Evolutionary conservation across 2,113 vertebrate genomes (phyloP).

Genomic region (Glaucomys volans): DNA sequence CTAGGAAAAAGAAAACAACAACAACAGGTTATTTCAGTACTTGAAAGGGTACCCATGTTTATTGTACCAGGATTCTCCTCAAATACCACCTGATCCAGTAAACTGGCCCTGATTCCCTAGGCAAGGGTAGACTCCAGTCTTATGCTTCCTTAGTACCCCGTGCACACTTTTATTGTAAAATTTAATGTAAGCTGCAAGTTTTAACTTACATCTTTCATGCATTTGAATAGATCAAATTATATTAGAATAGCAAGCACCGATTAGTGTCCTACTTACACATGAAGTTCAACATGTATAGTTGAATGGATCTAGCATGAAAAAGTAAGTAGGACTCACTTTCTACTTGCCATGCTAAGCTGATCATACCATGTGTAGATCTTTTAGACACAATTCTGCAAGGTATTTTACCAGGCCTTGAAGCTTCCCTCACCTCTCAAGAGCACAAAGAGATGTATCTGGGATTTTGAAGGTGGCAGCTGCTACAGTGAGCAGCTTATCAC

Average conservation of each 20-base stretch:
- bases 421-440: neutral
- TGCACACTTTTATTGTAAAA: neutral
- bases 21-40: neutral
- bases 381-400: conserved; percentile 1
- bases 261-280: neutral
- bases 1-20: conserved; percentile 13
- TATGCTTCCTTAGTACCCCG: neutral
- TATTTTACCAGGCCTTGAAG: neutral
- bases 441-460: neutral
- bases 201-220: neutral
- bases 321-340: neutral
- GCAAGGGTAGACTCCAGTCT: accelerated
- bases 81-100: neutral
- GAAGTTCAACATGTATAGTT: neutral
- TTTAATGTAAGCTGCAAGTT: neutral
- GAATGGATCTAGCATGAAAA: neutral
- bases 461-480: neutral
- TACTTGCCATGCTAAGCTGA: neutral
- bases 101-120: neutral
- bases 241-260: neutral
- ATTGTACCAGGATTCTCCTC: neutral
- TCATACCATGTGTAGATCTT: neutral
- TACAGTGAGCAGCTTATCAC: neutral
- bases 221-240: neutral
- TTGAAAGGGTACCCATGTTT: neutral